phyloP scores from a whole-genome alignment of 2,888 invertebrate genomes.

The Hoplodrina ambigua region DNA sequence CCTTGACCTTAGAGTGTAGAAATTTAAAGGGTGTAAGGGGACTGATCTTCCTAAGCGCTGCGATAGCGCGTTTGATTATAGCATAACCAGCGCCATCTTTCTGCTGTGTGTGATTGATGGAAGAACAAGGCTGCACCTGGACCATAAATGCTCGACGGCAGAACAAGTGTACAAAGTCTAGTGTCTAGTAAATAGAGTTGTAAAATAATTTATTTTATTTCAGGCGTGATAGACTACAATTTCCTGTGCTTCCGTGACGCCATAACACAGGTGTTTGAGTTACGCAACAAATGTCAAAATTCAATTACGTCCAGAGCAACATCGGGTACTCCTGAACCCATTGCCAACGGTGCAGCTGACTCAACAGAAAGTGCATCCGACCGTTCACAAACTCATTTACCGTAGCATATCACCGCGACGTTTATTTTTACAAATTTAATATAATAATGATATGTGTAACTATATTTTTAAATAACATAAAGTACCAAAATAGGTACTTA shows the following conservation, averaged over 20 bases:
- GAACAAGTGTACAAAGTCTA: neutral
- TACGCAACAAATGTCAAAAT: constrained; percentile 93
- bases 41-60: no score
- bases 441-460: constrained; percentile 52
- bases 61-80: neutral
- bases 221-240: constrained; percentile 99
- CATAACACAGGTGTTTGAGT: constrained; percentile 98
- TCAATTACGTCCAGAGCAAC: constrained; percentile 73
- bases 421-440: constrained; percentile 54
- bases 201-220: constrained; percentile 68
- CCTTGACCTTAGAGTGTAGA: neutral
- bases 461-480: constrained; percentile 61
- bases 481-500: constrained; percentile 13
- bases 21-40: no score
- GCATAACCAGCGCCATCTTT: neutral
- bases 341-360: constrained; percentile 82
- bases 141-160: neutral
- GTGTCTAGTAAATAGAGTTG: neutral
- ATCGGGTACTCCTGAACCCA: constrained; percentile 76
- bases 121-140: neutral
- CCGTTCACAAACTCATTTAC: constrained; percentile 75
- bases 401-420: constrained; percentile 73
- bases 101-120: neutral
- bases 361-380: constrained; percentile 81
- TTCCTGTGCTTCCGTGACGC: constrained; percentile 99